Evolutionary conservation across 2,113 vertebrate genomes (phyloP), one percentile per base, ranked within the genome.

Genomic region (Trichomycterus rosablanca): DNA sequence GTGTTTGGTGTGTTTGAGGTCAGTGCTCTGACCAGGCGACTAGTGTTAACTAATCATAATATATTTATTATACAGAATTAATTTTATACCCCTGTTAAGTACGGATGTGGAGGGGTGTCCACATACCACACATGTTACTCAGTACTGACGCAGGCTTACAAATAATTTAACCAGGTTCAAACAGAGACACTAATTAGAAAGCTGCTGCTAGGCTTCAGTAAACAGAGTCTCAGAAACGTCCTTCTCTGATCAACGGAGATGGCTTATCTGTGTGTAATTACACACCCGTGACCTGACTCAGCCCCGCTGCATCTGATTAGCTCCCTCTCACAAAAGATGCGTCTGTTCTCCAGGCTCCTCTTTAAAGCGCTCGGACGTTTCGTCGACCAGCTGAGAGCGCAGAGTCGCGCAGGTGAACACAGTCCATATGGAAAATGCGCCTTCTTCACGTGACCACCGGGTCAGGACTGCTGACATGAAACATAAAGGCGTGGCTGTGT

Each of bases 211-310:
- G 26, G 7, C 26, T 30, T 30, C 3, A 14, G 4, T 2, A 7
- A 12, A 18, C 11, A n/a, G n/a, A n/a, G n/a, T n/a, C n/a, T n/a
- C n/a, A n/a, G n/a, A n/a, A n/a, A n/a, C 10, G 12, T 14, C 1
- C 19, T 22, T 30, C 22, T 24, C 46, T 28, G 4, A 49, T 28
- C 4, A 54, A 11, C 16, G 9, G 16, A 32, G 34, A 51, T 5
- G 9, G 11, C 39, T 56, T 32, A 65, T 42, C 42, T 48, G 50
- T 55, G 49, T 71, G 68, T 60, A 70, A 70, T 66, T 64, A 55
- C 24, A 71, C 56, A 71, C 68, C 51, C 40, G 20, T 32, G 9
- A 43, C 23, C 50, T 40, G 15, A 24, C 35, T 70, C 56, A 20
- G 42, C 14, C 11, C 28, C 45, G 10, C 48, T 60, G 39, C 18